These are phyloP conservation scores for Melitaea athalia DNA, from an alignment of 2,888 invertebrate species.

Conservation along the genomic window DNA sequence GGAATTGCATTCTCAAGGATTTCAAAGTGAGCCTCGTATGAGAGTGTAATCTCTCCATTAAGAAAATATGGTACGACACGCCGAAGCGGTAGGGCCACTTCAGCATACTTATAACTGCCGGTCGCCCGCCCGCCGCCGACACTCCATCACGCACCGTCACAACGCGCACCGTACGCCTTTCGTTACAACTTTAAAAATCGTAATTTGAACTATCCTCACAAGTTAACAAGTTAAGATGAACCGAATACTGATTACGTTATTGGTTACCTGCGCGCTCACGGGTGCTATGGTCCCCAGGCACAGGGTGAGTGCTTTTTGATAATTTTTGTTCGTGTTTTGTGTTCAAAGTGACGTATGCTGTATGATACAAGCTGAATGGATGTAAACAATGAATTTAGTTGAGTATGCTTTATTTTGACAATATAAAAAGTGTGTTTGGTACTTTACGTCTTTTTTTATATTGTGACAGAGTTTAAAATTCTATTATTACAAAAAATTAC, in stretches of 20 bases:
- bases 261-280: slow-evolving; percentile 53
- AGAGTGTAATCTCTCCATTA: slow-evolving; percentile 25
- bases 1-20: neutral
- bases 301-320: slow-evolving; percentile 56
- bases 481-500: neutral
- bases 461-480: neutral
- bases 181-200: slow-evolving; percentile 34
- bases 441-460: neutral
- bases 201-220: slow-evolving; percentile 29
- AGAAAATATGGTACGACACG: slow-evolving; percentile 31
- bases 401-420: neutral
- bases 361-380: neutral
- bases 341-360: neutral
- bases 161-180: slow-evolving; percentile 36
- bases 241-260: slow-evolving; percentile 49
- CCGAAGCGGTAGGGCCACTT: slow-evolving; percentile 42
- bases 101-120: slow-evolving; percentile 52
- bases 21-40: slow-evolving; percentile 8
- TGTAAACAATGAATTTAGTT: neutral
- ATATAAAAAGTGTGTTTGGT: neutral
- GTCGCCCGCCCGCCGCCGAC: slow-evolving; percentile 50
- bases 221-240: slow-evolving; percentile 52
- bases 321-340: neutral
- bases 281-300: slow-evolving; percentile 59
- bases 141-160: slow-evolving; percentile 55